Conservation (phyloP, 1,140 invertebrate genomes). For the Drosophila triauraria region DNA sequence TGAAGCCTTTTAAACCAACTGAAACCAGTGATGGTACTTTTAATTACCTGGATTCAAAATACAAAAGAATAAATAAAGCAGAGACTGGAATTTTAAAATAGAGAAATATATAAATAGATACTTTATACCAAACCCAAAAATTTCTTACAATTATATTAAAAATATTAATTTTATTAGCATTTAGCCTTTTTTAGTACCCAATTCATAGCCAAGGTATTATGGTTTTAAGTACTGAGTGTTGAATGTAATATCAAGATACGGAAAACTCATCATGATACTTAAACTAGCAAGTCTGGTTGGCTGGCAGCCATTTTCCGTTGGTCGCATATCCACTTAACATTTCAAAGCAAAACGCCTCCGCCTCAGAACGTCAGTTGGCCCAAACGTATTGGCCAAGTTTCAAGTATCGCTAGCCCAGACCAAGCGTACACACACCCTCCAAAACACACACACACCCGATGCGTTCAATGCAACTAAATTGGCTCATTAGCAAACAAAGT, state of each 20-base stretch:
- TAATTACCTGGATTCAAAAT: neutral
- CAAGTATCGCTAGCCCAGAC: constrained; percentile 52
- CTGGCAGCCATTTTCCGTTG: constrained; percentile 9
- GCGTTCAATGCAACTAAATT: constrained; percentile 79
- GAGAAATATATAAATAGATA: neutral
- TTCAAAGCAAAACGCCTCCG: constrained; percentile 52
- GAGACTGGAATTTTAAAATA: neutral
- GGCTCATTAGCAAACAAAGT: constrained; percentile 77
- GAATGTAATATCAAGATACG: neutral
- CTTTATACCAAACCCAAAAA: neutral
- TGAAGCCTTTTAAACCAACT: neutral
- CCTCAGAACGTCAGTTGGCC: constrained; percentile 26
- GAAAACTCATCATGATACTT: neutral
- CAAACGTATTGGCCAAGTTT: constrained; percentile 55
- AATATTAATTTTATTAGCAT: neutral
- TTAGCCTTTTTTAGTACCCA: neutral
- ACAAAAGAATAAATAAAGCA: neutral
- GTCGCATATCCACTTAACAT: constrained; percentile 43
- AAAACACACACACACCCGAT: constrained; percentile 21
- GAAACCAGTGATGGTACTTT: neutral
- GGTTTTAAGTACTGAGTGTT: neutral
- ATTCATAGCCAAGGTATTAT: neutral
- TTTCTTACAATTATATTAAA: neutral
- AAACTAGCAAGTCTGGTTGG: neutral
- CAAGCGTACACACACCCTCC: constrained; percentile 30